Conservation (phyloP, 1,140 invertebrate species). For the Cotesia glomerata region DNA sequence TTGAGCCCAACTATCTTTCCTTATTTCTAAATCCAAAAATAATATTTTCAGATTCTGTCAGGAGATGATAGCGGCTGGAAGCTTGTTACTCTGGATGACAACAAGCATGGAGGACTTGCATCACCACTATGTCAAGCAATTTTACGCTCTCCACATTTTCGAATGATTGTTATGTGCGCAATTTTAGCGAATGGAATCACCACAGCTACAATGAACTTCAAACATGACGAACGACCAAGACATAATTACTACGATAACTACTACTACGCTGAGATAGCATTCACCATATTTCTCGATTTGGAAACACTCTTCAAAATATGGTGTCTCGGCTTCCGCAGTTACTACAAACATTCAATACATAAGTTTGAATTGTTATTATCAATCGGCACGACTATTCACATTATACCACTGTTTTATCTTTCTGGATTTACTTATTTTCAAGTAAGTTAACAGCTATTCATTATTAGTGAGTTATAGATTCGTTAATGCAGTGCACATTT, state of each 20-base stretch:
- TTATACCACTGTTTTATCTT: slow-evolving; percentile 91
- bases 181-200: slow-evolving; percentile 95
- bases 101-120: slow-evolving; percentile 88
- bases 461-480: neutral
- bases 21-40: neutral
- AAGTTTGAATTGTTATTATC: slow-evolving; percentile 96
- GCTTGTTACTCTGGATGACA: slow-evolving; percentile 92
- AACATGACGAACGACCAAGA: slow-evolving; percentile 84
- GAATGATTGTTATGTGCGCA: slow-evolving; percentile 91
- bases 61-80: slow-evolving; percentile 92
- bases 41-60: slow-evolving; percentile 76
- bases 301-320: slow-evolving; percentile 98
- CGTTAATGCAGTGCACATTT: neutral
- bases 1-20: no score
- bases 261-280: slow-evolving; percentile 94
- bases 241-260: slow-evolving; percentile 88
- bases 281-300: slow-evolving; percentile 93
- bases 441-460: slow-evolving; percentile 60
- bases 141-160: slow-evolving; percentile 89
- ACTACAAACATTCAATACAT: slow-evolving; percentile 95
- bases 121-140: slow-evolving; percentile 88
- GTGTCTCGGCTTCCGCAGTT: slow-evolving; percentile 93
- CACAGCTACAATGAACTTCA: slow-evolving; percentile 95
- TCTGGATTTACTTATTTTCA: slow-evolving; percentile 96
- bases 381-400: slow-evolving; percentile 94